Percentiles rank a stretch among this genome's conserved stretches.
Conservation (phyloP, 1,140 invertebrate species). For the Riptortus pedestris region DNA sequence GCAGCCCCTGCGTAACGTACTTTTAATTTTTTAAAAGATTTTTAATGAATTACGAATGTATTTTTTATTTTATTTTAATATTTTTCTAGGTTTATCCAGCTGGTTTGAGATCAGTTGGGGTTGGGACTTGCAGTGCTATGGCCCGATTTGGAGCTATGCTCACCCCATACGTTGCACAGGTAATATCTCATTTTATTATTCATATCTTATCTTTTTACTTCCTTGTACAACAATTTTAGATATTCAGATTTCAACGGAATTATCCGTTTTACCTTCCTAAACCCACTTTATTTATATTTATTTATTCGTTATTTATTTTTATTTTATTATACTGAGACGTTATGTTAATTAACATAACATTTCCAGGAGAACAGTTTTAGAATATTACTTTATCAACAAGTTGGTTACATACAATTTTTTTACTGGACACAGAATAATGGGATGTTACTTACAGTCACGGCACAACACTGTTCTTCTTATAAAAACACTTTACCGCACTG, state of each 20-base stretch:
- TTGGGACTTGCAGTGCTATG: conserved; percentile 82
- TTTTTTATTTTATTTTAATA: no score
- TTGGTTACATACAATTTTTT: no score
- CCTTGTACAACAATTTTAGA: not conserved
- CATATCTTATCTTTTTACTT: not conserved
- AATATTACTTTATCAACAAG: no score
- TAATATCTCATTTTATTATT: conserved; percentile 36
- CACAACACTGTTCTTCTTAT: no score
- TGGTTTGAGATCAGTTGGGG: conserved; percentile 71
- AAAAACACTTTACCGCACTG: no score
- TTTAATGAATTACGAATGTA: no score
- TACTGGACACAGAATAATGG: no score
- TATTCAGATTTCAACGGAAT: not conserved
- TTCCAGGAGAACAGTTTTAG: no score
- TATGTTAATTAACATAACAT: no score
- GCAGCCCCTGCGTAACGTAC: no score
- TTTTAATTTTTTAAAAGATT: no score
- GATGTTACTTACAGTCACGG: no score
- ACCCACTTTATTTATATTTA: not conserved
- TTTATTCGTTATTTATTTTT: not conserved
- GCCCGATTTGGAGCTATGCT: conserved; percentile 84
- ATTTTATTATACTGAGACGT: not conserved
- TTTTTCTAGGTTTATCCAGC: conserved; percentile 66
- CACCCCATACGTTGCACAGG: conserved; percentile 87
- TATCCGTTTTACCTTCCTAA: not conserved